phyloP scores from a whole-genome alignment of 2,797 vertebrate genomes.

The Sarcoramphus papa region DNA sequence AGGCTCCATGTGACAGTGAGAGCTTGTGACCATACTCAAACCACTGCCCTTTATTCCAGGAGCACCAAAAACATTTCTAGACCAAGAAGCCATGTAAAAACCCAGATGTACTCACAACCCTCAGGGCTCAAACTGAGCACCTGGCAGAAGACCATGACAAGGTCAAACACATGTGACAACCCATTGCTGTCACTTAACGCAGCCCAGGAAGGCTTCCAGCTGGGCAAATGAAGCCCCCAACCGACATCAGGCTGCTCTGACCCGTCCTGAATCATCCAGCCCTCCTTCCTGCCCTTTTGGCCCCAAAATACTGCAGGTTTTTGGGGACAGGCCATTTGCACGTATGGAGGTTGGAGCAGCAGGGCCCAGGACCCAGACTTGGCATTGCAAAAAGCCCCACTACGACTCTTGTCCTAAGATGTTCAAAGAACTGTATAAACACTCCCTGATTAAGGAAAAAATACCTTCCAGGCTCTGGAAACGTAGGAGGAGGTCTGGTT shows the following conservation, averaged over 20 bases:
- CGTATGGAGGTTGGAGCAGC: background rate
- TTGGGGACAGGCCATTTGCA: background rate
- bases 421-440: background rate
- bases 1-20: accelerated
- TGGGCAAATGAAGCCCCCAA: background rate
- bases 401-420: background rate
- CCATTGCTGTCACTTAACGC: background rate
- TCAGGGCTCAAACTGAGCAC: background rate
- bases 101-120: background rate
- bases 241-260: background rate
- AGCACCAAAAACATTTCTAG: background rate
- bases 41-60: background rate
- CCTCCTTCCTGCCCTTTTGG: background rate
- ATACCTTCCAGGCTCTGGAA: constrained; percentile 36
- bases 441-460: background rate
- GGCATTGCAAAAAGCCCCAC: background rate
- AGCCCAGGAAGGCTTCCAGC: background rate
- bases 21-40: background rate
- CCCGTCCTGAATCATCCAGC: background rate
- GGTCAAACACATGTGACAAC: background rate
- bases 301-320: background rate
- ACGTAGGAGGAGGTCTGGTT: constrained; percentile 8
- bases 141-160: background rate
- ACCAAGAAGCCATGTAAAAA: background rate
- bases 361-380: background rate